A percentile compares a stretch with the other conserved stretches of the same genome.
Conservation (phyloP, 2,797 vertebrate genomes). For the Sciaenops ocellatus region DNA sequence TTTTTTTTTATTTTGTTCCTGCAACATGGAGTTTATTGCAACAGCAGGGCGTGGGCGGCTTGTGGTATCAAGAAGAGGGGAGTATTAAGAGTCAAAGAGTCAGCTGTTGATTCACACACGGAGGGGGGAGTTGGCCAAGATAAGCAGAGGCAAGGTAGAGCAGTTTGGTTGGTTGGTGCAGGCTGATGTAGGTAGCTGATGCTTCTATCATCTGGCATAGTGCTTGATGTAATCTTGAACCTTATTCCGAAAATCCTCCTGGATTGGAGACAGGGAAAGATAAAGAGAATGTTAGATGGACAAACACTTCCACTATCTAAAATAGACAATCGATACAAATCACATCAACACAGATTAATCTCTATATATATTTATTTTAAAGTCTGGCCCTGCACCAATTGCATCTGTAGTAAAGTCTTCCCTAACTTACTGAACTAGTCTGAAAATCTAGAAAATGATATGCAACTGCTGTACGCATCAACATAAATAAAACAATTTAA, state of each 20-base stretch:
- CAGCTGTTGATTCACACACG: conserved; percentile 64
- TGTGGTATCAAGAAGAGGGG: conserved; percentile 27
- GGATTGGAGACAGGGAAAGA: conserved; percentile 46
- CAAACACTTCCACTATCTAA: neutral
- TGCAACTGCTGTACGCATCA: neutral
- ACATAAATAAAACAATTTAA: neutral
- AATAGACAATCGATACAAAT: no score
- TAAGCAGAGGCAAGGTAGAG: conserved; percentile 76
- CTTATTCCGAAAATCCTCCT: conserved; percentile 98
- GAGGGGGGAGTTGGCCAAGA: conserved; percentile 54
- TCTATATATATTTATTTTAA: no score
- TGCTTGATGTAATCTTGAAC: conserved; percentile 98
- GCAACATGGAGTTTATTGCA: conserved; percentile 67
- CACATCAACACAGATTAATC: no score
- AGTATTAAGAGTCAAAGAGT: conserved; percentile 48
- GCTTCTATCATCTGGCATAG: conserved; percentile 96
- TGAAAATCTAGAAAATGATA: neutral
- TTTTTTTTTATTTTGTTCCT: conserved; percentile 32
- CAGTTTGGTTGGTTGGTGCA: conserved; percentile 73
- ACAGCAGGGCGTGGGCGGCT: conserved; percentile 38
- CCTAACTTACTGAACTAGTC: neutral
- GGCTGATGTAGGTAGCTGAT: conserved; percentile 48
- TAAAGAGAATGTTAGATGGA: conserved; percentile 7
- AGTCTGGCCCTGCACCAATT: neutral
- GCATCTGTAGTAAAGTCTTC: neutral